Evolutionary conservation across 2,797 vertebrate genomes (phyloP).

Genomic region (Salarias fasciatus): DNA sequence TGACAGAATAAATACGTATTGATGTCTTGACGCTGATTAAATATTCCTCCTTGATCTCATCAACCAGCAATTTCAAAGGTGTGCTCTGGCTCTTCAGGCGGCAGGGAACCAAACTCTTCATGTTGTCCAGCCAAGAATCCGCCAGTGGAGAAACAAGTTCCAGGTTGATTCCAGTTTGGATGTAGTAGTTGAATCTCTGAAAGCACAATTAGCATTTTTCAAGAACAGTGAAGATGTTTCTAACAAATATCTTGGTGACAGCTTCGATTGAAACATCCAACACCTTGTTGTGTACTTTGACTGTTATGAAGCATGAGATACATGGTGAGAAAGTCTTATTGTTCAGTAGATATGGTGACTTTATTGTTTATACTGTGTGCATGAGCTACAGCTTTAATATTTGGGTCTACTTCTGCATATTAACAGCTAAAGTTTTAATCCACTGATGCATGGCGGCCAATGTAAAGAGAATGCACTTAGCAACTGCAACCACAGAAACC

Average conservation of each 20-base stretch:
- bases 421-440: too few species aligned
- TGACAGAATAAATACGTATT: constrained; percentile 40
- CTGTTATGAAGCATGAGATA: too few species aligned
- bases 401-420: too few species aligned
- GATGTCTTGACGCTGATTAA: constrained; percentile 85
- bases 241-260: constrained; percentile 2
- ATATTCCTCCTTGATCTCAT: constrained; percentile 90
- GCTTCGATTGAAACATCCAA: not conserved
- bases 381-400: too few species aligned
- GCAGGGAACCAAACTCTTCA: constrained; percentile 80
- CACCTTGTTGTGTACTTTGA: too few species aligned
- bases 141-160: constrained; percentile 84
- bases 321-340: too few species aligned
- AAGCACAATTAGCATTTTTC: constrained; percentile 1
- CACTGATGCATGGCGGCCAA: too few species aligned
- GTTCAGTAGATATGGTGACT: too few species aligned
- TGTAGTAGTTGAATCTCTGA: constrained; percentile 86
- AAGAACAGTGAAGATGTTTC: not conserved
- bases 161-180: constrained; percentile 84
- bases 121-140: constrained; percentile 84
- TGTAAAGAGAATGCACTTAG: too few species aligned
- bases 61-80: constrained; percentile 73
- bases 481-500: constrained; percentile 26
- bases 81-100: constrained; percentile 74
- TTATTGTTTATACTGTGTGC: too few species aligned